Base-by-base conservation (phyloP, 2,888 invertebrate species). In the Kryphioiulus occultus region DNA sequence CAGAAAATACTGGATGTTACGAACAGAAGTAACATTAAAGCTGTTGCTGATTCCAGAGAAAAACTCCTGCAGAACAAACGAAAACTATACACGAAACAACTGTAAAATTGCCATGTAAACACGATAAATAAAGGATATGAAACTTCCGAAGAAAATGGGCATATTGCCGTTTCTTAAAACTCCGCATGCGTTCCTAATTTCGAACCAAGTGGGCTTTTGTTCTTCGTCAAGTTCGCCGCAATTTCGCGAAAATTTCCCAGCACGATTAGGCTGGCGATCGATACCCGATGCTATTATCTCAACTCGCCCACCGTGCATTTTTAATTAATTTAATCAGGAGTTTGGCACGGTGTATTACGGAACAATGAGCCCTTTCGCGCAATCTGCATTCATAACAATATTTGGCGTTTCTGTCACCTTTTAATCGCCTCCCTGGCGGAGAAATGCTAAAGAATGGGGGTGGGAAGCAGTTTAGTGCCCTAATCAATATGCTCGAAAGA, bases 341-440 rank as follows among this genome's bases (percentile, higher is more conserved):
- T 68, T 68, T 68, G 68, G 68, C 26, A n/a, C n/a, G n/a, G 53
- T 53, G 53, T n/a, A 53, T n/a, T 53, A 10, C 7, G 68, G 26
- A 68, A 68, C 68, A 68, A 68, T 68, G 59, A 68, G 68, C 68
- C 59, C 59, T 59, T 59, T 19, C 59, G 59, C n/a, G n/a, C 68
- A 68, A 68, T 68, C 68, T 68, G 68, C 68, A 68, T 68, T 26
- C 68, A 68, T 68, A 68, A 68, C 68, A 68, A 68, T 68, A 68
- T 68, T 68, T 68, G 68, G 68, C 26, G 68, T 68, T 68, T 68
- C 68, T 68, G 68, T 68, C 68, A 68, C 68, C 68, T 68, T 68
- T 68, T 68, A 68, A 68, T 68, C 68, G 68, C 68, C 68, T 68
- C 68, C 68, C 68, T 26, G 19, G n/a, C 5, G 1, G 44, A 22